Conservation (phyloP, 2,888 invertebrate genomes). For the Geotrupes spiniger region DNA sequence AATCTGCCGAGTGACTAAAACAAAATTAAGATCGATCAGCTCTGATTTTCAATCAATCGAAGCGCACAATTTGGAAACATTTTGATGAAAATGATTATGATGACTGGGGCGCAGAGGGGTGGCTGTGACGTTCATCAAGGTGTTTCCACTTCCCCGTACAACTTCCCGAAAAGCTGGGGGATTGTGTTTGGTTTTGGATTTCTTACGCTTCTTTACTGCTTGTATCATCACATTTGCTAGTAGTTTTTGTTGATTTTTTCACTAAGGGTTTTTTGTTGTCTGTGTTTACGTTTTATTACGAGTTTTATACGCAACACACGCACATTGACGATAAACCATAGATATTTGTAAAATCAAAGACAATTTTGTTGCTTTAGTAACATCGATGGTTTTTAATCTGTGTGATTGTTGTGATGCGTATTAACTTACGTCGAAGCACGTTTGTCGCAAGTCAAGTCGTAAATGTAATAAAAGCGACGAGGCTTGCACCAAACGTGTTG, state of each 20-base stretch:
- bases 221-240: slow-evolving; percentile 6
- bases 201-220: slow-evolving; percentile 12
- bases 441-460: no score
- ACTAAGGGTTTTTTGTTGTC: slow-evolving; percentile 7
- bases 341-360: no score
- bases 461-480: no score
- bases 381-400: not conserved
- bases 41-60: not conserved
- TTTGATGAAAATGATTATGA: slow-evolving; percentile 46
- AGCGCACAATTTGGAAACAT: slow-evolving; percentile 47
- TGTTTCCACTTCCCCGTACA: slow-evolving; percentile 51
- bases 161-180: slow-evolving; percentile 45
- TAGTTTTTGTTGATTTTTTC: slow-evolving; percentile 2
- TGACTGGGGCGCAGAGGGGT: slow-evolving; percentile 39
- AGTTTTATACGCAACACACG: not conserved
- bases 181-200: slow-evolving; percentile 37
- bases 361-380: no score
- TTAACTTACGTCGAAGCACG: no score
- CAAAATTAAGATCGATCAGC: not conserved
- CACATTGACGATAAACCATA: no score
- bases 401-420: slow-evolving; percentile 26
- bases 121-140: slow-evolving; percentile 53
- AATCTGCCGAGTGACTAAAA: slow-evolving; percentile 2
- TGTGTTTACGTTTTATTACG: not conserved
- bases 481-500: no score